Evolutionary conservation across 2,888 invertebrate genomes (phyloP), one percentile per base, ranked within the genome.

Genomic region (Maniola hyperantus): DNA sequence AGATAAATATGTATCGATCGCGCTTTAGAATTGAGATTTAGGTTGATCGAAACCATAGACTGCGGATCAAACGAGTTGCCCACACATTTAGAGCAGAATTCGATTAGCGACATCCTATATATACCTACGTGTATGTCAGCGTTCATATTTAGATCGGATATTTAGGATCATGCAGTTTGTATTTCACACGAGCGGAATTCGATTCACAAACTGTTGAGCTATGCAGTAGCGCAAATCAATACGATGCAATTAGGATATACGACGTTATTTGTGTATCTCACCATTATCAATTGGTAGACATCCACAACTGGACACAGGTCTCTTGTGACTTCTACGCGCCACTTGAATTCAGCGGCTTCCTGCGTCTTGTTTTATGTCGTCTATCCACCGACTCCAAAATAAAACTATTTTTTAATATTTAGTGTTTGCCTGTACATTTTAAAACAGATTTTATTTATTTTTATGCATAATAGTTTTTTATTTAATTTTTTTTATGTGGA

Each of bases 1-100:
- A 59, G 58, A 68, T 66, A 67, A 69, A 65, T 59, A 62, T n/a
- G 57, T 55, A 67, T 66, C 62, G 61, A 68, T 48, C 66, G 66
- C 51, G 64, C 66, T 71, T 65, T 70, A 68, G 67, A 66, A 73
- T 44, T 20, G 65, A 67, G 71, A 70, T 67, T 70, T 64, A 64
- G 64, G 67, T 71, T 67, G 68, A 67, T 66, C 60, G 68, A 67
- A 66, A 62, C 64, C 68, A 68, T 64, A 65, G 46, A 64, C 57
- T 57, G 48, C 64, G 66, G 68, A 68, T 67, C 50, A 68, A 68
- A 66, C 65, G 66, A 54, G 53, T 26, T 51, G 62, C 61, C 50
- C 54, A 50, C 50, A 60, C 59, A 64, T 66, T 48, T 58, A 36
- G 51, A 60, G 64, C 57, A 48, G n/a, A 62, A 64, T 70, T 62